Base-by-base conservation (phyloP, 2,888 invertebrate genomes). In the Anticlea derivata region DNA sequence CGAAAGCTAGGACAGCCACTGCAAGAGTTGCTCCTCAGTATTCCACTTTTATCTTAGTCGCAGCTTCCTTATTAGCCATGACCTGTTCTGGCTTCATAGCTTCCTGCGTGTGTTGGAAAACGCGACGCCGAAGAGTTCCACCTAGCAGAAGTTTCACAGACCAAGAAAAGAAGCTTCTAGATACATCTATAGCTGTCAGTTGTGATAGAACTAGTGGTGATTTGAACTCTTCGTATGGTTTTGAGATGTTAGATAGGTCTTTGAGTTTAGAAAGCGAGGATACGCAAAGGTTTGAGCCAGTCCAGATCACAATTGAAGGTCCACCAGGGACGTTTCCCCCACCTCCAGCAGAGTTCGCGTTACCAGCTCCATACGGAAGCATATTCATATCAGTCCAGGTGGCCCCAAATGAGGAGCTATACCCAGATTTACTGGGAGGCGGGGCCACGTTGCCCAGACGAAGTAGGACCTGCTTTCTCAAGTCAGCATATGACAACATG, bases 351-450 rank as follows among this genome's bases (percentile, higher is more conserved):
- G 90, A 86, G 55, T 91, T 91, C 53, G 80, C 93, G 0, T 66
- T 90, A 54, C 86, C 89, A 37, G 86, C 86, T 26, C 86, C 89
- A 0, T 90, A 88, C 65, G 95, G 95, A 22, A 96, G 96, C 76
- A 96, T 96, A 68, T 96, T 96, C 86, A 96, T 96, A 80, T 96
- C 96, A 57, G 96, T 96, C 52, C 95, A 96, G 82, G 95, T 96
- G 56, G 92, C 94, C 65, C 87, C 92, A 59, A 92, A 92, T 69
- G 93, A 94, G 53, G 94, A 96, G 73, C 7, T 53, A 7, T 96
- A 96, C 80, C 96, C 96, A 31, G 96, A 96, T 79, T 89, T 96
- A 50, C 84, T 96, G 61, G 96, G 83, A 35, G 80, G 83, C 58
- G 80, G 84, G 10, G 69, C 86, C 12, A 84, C 92, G 45, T 61